Percentiles rank a stretch among this genome's conserved stretches.
phyloP scores from a whole-genome alignment of 1,140 invertebrate genomes.

The Xylocopa sonorina region DNA sequence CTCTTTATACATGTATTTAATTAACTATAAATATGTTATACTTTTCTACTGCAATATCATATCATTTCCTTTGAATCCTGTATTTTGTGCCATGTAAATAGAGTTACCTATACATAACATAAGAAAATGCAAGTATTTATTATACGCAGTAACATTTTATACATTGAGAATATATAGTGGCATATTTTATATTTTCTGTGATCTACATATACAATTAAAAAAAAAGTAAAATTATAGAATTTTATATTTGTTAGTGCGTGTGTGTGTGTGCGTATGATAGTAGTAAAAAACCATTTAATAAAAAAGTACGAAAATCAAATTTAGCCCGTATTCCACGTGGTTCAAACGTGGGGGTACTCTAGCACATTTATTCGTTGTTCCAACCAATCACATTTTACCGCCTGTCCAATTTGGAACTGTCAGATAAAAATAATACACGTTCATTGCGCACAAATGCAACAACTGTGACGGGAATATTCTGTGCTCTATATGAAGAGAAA shows the following conservation, averaged over 20 bases:
- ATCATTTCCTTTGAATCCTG: constrained; percentile 17
- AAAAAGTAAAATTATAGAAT: constrained; percentile 21
- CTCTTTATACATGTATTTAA: not conserved
- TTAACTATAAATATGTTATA: constrained; percentile 35
- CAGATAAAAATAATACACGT: constrained; percentile 33
- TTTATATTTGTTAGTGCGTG: not conserved
- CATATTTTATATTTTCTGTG: constrained; percentile 4
- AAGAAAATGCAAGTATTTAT: constrained; percentile 16
- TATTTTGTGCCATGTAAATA: constrained; percentile 15
- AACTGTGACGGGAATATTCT: not conserved
- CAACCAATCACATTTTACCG: constrained; percentile 69
- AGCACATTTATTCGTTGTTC: not conserved
- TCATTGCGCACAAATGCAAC: not conserved
- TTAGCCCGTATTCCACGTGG: constrained; percentile 38
- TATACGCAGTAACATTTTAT: constrained; percentile 3
- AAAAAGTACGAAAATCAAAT: constrained; percentile 13
- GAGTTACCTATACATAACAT: not conserved
- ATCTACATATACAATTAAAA: constrained; percentile 1
- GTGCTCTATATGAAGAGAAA: not conserved
- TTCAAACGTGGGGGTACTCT: not conserved
- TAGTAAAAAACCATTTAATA: not conserved
- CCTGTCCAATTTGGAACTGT: constrained; percentile 49
- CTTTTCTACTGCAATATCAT: constrained; percentile 37
- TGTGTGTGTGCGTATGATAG: not conserved
- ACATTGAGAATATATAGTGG: not conserved